phyloP scores from a whole-genome alignment of 1,140 invertebrate species.

The Psix sp. region DNA sequence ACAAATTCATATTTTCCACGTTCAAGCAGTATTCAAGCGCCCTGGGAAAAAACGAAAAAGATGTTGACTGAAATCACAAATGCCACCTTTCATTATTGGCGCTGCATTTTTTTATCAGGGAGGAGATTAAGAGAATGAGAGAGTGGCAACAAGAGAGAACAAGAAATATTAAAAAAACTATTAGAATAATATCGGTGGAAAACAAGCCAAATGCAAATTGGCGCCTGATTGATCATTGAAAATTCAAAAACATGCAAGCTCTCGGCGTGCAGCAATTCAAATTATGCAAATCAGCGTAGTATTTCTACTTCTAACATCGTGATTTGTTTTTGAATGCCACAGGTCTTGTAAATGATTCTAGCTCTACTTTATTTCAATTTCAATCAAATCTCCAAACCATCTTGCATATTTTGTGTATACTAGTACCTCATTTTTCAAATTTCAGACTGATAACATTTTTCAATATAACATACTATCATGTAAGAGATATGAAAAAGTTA shows the following conservation, averaged over 20 bases:
- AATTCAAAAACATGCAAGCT: constrained; percentile 31
- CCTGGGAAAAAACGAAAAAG: constrained; percentile 78
- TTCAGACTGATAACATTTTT: too few relatives aligned
- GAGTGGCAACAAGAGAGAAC: neutral
- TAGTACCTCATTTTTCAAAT: too few relatives aligned
- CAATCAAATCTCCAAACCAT: too few relatives aligned
- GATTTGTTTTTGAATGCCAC: constrained; percentile 23
- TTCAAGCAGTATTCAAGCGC: constrained; percentile 96
- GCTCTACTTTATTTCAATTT: too few relatives aligned
- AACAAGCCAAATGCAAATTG: constrained; percentile 22
- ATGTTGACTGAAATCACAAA: constrained; percentile 31
- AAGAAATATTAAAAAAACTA: constrained; percentile 1
- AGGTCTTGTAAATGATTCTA: too few relatives aligned
- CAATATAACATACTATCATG: too few relatives aligned
- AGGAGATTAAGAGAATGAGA: neutral
- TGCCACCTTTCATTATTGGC: constrained; percentile 16
- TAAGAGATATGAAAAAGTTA: too few relatives aligned
- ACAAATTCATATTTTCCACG: constrained; percentile 98
- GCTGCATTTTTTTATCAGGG: constrained; percentile 7
- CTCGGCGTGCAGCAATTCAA: constrained; percentile 31
- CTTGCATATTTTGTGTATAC: too few relatives aligned
- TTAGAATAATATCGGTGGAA: constrained; percentile 8
- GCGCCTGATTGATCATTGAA: constrained; percentile 30
- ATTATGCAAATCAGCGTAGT: constrained; percentile 29
- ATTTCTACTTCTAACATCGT: constrained; percentile 10